Percentiles rank a stretch among this genome's conserved stretches.
phyloP scores from a whole-genome alignment of 2,113 vertebrate species.

The Xiphophorus maculatus region DNA sequence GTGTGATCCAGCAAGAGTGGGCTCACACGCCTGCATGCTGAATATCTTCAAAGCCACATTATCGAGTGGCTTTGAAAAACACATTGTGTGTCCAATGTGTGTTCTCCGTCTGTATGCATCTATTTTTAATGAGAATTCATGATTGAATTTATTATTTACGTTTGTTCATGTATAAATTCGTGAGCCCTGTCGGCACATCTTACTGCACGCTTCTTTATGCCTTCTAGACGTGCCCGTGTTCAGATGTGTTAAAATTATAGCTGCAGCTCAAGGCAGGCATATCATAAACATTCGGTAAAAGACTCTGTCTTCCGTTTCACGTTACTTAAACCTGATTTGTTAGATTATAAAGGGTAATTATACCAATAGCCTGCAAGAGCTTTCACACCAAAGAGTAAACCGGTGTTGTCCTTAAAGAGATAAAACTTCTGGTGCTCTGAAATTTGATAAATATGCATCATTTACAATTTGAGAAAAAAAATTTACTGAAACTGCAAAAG shows the following conservation, averaged over 20 bases:
- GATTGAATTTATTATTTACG: not conserved
- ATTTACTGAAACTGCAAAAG: conserved; percentile 16
- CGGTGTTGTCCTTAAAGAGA: not conserved
- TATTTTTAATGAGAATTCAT: conserved; percentile 10
- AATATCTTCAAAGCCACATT: conserved; percentile 4
- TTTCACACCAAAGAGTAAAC: conserved; percentile 10
- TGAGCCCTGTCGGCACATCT: not conserved
- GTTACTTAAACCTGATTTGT: conserved; percentile 19
- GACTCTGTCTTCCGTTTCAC: not conserved
- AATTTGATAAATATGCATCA: conserved; percentile 30
- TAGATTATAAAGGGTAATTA: conserved; percentile 3
- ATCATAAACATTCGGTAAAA: not conserved
- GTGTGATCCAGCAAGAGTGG: not conserved
- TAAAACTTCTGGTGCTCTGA: conserved; percentile 14
- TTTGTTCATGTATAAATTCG: conserved; percentile 16
- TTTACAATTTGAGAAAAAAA: conserved; percentile 35
- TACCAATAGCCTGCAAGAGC: conserved; percentile 1
- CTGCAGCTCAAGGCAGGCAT: conserved; percentile 1
- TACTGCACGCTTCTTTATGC: not conserved
- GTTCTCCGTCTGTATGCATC: conserved; percentile 2
- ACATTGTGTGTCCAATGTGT: not conserved
- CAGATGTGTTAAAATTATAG: not conserved
- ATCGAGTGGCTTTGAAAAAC: conserved; percentile 5
- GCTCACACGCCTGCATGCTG: not conserved
- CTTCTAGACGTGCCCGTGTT: not conserved